Base-by-base conservation (phyloP, 1,140 invertebrate genomes). In the Pemphigus obesinymphae region DNA sequence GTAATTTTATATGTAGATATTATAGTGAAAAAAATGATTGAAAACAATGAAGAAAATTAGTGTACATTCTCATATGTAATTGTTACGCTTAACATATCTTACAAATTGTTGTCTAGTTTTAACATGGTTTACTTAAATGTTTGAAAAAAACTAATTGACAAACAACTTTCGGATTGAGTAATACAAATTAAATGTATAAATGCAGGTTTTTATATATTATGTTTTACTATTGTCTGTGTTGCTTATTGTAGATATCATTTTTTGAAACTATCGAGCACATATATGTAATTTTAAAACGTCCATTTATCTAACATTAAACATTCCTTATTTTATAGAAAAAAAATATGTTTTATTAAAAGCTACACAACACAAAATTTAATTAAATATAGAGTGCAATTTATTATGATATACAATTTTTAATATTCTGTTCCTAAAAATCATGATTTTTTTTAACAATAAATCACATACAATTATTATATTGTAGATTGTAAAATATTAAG, bases 41-140 rank as follows among this genome's bases (percentile, higher is more conserved):
- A 68, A 68, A 40, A 26, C 7, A 26, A 72, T 11, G 37, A 72
- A 26, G 15, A 48, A 72, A 72, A 45, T 5, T 72, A 72, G 68
- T 45, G 8, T 45, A 72, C n/a, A 72, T 72, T 70, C 23, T 15
- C 40, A 37, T 48, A 50, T 76, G 73, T 76, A 53, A 76, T 76
- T 76, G 20, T 53, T 76, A 55, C 50, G 73, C 73, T 76, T 76
- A 76, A 55, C 73, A 55, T 76, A 76, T 76, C 73, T 75, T 55
- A 55, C 7, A 37, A 76, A 53, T 76, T 76, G 31, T 76, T 76
- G 68, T 72, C 15, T 72, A 72, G 68, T 72, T 48, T 72, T 72
- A 72, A 58, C 50, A 53, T 10, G 23, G 7, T 29, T 29, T 58
- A 58, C 26, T 58, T 58, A 26, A 58, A 72, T 72, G 23, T 72